These are phyloP conservation scores for Colaptes auratus DNA, from an alignment of 2,113 vertebrate species.

Conservation along the genomic window DNA sequence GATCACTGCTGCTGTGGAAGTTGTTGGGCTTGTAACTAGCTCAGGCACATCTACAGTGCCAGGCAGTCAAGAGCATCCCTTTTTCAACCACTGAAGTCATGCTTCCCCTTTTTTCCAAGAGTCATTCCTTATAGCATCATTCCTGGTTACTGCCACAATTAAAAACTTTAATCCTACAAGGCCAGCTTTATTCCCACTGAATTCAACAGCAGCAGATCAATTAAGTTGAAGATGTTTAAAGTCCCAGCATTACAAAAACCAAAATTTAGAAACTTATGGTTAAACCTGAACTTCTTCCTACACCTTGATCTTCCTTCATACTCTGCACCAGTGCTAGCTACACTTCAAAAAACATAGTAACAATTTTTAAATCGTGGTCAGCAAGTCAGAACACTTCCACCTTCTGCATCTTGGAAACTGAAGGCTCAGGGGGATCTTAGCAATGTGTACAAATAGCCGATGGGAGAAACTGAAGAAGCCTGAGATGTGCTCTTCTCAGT, in stretches of 20 bases:
- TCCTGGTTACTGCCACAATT: neutral
- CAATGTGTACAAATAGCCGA: neutral
- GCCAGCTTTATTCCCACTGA: neutral
- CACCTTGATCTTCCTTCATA: neutral
- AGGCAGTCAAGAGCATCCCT: neutral
- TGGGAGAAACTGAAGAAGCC: neutral
- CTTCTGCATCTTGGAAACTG: neutral
- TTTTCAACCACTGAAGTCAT: neutral
- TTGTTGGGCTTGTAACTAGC: neutral
- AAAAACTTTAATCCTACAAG: neutral
- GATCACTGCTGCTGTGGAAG: neutral
- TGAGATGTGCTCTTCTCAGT: neutral
- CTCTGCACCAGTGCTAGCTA: neutral
- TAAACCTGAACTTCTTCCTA: neutral
- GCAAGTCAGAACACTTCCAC: neutral
- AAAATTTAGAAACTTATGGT: neutral
- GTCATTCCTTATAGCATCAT: neutral
- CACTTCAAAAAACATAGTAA: too few relatives aligned
- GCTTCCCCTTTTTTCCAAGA: neutral
- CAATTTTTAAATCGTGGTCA: neutral
- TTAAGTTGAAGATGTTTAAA: neutral
- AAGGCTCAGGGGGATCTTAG: neutral
- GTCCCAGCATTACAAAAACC: neutral
- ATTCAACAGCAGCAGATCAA: neutral
- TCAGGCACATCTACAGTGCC: accelerated